phyloP scores from a whole-genome alignment of 2,113 vertebrate species.

The Shinisaurus crocodilurus region DNA sequence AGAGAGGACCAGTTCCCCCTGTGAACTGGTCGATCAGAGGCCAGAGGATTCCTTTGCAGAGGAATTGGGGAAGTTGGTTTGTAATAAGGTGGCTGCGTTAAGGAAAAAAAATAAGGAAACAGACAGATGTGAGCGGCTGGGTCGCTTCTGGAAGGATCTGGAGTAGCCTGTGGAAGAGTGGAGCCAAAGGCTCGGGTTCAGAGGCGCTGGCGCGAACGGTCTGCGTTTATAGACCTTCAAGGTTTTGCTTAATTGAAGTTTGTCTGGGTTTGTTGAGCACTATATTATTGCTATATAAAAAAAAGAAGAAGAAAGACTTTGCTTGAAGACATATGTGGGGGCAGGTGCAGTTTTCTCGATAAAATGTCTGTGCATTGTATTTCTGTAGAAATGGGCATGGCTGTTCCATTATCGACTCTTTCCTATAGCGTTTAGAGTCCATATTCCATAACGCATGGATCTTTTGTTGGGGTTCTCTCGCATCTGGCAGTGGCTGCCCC shows the following conservation, averaged over 20 bases:
- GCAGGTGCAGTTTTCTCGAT: neutral
- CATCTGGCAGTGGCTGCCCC: neutral
- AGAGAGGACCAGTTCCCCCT: neutral
- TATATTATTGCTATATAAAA: neutral
- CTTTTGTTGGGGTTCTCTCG: neutral
- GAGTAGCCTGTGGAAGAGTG: no score
- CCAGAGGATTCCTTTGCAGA: neutral
- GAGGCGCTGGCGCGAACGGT: neutral
- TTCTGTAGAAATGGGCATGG: neutral
- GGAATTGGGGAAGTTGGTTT: neutral
- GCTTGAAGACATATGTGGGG: no score
- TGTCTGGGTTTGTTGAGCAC: no score
- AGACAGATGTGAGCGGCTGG: neutral
- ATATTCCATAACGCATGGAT: accelerated
- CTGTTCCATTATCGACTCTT: neutral
- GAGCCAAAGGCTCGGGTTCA: neutral
- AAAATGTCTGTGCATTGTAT: neutral
- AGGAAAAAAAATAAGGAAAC: no score
- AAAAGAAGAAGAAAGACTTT: neutral
- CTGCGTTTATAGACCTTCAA: neutral
- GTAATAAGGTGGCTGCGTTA: neutral
- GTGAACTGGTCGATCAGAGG: neutral
- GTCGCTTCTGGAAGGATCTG: neutral
- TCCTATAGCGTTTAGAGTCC: neutral
- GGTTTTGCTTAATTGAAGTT: neutral